Percentiles rank a stretch among this genome's conserved stretches.
Conservation (phyloP, 2,797 vertebrate genomes). For the Megalops cyprinoides region DNA sequence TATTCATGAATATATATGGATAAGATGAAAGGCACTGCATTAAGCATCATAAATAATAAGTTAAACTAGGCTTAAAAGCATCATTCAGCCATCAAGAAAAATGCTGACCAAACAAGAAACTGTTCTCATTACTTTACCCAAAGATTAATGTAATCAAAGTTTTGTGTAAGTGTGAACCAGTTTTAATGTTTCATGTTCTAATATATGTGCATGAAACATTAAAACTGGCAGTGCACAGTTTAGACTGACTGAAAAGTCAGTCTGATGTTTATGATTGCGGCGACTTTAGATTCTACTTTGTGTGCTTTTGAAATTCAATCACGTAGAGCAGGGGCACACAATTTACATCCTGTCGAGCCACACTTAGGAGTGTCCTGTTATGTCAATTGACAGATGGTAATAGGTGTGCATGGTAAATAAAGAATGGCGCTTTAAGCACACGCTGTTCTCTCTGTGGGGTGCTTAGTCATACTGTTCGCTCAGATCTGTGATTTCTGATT, state of each 20-base stretch:
- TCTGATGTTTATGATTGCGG: background rate
- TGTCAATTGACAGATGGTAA: slow-evolving; percentile 22
- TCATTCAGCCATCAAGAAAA: too few relatives aligned
- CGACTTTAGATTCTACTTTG: background rate
- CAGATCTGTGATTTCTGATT: slow-evolving; percentile 19
- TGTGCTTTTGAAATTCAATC: background rate
- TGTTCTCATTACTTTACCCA: too few relatives aligned
- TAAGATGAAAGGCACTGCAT: too few relatives aligned
- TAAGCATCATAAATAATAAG: too few relatives aligned
- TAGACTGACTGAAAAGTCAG: background rate
- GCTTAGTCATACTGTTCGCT: background rate
- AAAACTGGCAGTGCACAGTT: background rate
- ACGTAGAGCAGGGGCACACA: background rate
- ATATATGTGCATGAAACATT: background rate
- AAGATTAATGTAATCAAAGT: too few relatives aligned
- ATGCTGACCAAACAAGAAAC: too few relatives aligned
- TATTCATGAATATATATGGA: too few relatives aligned
- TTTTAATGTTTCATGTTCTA: background rate
- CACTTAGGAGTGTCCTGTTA: background rate
- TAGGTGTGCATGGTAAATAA: slow-evolving; percentile 10
- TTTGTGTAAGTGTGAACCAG: too few relatives aligned
- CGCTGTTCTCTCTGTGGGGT: background rate
- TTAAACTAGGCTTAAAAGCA: too few relatives aligned
- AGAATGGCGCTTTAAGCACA: background rate
- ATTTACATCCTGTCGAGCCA: background rate